Evolutionary conservation across 2,888 invertebrate species (phyloP).

Genomic region (Listrodromus nycthemerus): DNA sequence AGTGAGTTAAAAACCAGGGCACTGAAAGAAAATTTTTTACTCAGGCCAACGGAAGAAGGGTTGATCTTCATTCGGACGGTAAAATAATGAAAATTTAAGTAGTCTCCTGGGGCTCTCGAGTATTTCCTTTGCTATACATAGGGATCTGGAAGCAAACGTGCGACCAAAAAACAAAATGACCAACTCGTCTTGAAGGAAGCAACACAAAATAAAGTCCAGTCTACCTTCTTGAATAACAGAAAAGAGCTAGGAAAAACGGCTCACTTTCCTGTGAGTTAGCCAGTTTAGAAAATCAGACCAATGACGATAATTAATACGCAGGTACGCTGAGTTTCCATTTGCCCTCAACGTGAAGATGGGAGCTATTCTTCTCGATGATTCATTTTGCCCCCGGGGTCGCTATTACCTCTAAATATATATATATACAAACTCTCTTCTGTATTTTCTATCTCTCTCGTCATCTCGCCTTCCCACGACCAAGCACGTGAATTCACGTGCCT

Average conservation of each 20-base stretch:
- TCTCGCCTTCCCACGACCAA: conserved; percentile 34
- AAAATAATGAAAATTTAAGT: conserved; percentile 50
- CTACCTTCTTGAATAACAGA: no score
- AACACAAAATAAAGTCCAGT: no score
- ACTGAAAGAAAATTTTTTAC: no score
- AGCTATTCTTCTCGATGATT: background rate
- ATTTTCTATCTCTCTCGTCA: conserved; percentile 1
- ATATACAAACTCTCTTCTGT: conserved; percentile 9
- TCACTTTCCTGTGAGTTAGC: no score
- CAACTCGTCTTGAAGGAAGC: no score
- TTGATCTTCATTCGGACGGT: background rate
- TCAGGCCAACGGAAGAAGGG: no score
- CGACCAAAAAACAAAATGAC: no score
- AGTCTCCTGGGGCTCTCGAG: conserved; percentile 24
- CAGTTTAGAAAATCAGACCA: background rate
- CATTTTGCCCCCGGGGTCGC: background rate
- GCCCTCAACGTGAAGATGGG: background rate
- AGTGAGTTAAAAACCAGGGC: no score
- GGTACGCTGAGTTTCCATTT: background rate
- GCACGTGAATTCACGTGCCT: conserved; percentile 52
- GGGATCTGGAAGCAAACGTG: no score
- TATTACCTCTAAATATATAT: background rate
- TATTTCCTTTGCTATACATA: conserved; percentile 1
- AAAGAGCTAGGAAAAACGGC: no score
- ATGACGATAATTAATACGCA: background rate